Percentiles rank a stretch among this genome's conserved stretches.
Evolutionary conservation across 2,113 vertebrate genomes (phyloP).

Genomic region (Baryphthengus martii): DNA sequence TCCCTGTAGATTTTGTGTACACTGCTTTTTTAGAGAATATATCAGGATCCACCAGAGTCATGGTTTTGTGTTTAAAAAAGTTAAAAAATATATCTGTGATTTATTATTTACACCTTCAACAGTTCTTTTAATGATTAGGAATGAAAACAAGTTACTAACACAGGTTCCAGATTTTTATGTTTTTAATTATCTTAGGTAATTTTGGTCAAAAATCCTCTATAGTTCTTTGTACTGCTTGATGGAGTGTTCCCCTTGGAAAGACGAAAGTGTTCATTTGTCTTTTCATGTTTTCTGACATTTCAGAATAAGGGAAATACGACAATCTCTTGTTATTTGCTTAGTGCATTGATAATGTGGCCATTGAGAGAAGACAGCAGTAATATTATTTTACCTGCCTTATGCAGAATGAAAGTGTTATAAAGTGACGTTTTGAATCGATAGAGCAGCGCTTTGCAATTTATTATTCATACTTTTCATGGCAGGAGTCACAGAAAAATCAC

Average conservation of each 20-base stretch:
- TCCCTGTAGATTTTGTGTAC: neutral
- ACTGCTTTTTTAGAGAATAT: neutral
- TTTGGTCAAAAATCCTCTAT: neutral
- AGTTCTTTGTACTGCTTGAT: neutral
- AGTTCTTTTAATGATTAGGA: neutral
- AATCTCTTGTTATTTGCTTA: neutral
- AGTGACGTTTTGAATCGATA: neutral
- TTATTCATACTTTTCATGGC: neutral
- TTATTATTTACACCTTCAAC: neutral
- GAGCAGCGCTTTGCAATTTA: neutral
- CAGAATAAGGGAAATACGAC: neutral
- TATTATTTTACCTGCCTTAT: neutral
- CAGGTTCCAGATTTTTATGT: neutral
- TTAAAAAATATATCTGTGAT: neutral
- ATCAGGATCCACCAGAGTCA: neutral
- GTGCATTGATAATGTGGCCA: neutral
- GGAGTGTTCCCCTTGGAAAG: neutral
- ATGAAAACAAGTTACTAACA: neutral
- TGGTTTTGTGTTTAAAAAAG: neutral
- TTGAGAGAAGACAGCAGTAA: neutral
- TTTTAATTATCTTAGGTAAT: neutral
- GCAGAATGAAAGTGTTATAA: neutral
- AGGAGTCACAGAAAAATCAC: neutral
- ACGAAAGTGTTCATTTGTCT: neutral
- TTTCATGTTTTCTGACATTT: neutral